Evolutionary conservation across 2,797 vertebrate species (phyloP).

Genomic region (Glossophaga mutica): DNA sequence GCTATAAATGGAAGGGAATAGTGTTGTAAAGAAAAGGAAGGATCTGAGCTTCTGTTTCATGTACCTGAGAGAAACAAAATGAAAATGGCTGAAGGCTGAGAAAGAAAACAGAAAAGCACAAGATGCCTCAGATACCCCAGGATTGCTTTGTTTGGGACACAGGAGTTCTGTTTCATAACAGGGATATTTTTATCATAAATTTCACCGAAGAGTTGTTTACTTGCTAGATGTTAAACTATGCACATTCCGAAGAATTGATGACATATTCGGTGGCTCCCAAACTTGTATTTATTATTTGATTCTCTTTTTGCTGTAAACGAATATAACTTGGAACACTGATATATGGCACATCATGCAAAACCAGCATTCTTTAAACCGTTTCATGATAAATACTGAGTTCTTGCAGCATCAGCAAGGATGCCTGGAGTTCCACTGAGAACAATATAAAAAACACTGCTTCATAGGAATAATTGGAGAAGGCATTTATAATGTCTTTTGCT

Average conservation of each 20-base stretch:
- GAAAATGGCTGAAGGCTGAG: neutral
- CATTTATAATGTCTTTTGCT: neutral
- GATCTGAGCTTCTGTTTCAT: neutral
- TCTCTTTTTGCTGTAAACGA: neutral
- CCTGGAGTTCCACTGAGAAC: neutral
- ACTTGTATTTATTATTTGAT: neutral
- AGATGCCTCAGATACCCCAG: neutral
- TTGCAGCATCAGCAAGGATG: neutral
- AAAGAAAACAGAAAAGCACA: neutral
- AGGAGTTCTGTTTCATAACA: neutral
- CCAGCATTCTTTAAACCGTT: neutral
- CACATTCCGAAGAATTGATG: neutral
- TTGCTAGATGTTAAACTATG: neutral
- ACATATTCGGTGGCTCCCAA: neutral
- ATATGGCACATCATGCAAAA: neutral
- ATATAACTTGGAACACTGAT: neutral
- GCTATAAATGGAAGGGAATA: neutral
- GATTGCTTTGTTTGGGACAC: neutral
- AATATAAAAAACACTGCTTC: neutral
- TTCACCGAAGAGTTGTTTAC: neutral
- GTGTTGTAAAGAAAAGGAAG: neutral
- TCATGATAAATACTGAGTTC: neutral
- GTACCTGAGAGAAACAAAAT: neutral
- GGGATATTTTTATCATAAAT: neutral
- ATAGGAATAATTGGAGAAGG: neutral